Evolutionary conservation across 1,140 invertebrate species (phyloP).

Genomic region (Whitmania pigra): DNA sequence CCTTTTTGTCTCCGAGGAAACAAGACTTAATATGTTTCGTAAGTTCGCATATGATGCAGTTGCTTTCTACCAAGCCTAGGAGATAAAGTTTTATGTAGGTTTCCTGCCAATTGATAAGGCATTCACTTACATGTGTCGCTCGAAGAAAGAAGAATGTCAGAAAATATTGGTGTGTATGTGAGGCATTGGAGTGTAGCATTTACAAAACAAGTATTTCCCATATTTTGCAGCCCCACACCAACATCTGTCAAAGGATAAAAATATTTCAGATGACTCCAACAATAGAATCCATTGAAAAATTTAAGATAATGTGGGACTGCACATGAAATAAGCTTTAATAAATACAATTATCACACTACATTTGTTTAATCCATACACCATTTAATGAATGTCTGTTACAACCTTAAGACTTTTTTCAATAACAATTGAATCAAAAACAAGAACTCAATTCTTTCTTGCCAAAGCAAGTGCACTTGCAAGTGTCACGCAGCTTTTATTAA

Average conservation of each 20-base stretch:
- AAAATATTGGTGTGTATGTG: constrained; percentile 44
- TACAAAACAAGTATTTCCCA: constrained; percentile 88
- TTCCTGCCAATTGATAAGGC: background rate
- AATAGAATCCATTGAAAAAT: background rate
- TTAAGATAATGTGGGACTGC: background rate
- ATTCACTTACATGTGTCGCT: background rate
- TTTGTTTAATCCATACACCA: no score
- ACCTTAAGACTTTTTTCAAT: no score
- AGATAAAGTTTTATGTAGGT: background rate
- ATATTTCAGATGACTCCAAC: background rate
- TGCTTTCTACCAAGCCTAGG: constrained; percentile 28
- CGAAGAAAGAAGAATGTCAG: constrained; percentile 35
- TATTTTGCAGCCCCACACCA: constrained; percentile 69
- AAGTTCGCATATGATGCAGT: constrained; percentile 45
- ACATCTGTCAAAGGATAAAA: constrained; percentile 8
- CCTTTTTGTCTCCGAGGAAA: constrained; percentile 33
- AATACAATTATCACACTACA: no score
- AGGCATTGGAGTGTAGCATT: constrained; percentile 74
- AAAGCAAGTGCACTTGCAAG: no score
- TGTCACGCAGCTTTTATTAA: no score
- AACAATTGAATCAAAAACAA: no score
- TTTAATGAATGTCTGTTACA: no score
- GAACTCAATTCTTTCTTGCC: no score
- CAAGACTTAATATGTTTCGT: constrained; percentile 38
- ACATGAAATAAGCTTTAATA: no score